Evolutionary conservation across 2,113 vertebrate species (phyloP).

Genomic region (Okapia johnstoni): DNA sequence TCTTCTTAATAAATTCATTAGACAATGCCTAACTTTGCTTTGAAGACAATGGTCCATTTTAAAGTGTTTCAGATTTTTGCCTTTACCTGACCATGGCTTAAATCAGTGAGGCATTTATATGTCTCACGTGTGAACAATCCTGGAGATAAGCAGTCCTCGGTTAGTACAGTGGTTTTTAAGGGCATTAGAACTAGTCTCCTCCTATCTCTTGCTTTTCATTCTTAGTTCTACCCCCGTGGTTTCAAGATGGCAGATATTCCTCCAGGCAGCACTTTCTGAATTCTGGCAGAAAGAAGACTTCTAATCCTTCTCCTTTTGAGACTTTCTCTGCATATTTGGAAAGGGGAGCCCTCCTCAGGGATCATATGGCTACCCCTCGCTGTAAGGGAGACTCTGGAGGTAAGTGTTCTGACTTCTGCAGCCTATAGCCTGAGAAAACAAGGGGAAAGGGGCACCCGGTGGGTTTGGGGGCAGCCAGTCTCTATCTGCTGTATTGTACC

Average conservation of each 20-base stretch:
- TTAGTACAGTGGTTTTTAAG: neutral
- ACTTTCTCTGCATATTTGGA: neutral
- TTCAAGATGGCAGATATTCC: neutral
- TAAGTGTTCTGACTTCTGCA: neutral
- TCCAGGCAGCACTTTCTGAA: neutral
- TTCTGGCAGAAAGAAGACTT: neutral
- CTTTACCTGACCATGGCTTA: neutral
- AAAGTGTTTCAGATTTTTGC: neutral
- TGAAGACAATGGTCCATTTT: neutral
- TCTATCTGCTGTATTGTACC: neutral
- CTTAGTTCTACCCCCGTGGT: neutral
- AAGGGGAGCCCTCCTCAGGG: neutral
- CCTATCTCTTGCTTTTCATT: neutral
- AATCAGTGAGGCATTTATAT: neutral
- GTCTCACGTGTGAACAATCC: neutral
- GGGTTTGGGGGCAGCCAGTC: neutral
- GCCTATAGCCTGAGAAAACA: neutral
- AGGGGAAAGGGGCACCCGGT: rapidly evolving
- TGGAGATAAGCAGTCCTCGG: neutral
- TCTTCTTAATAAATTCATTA: neutral
- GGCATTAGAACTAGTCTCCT: neutral
- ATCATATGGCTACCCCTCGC: neutral
- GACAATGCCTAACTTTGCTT: neutral
- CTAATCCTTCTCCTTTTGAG: neutral
- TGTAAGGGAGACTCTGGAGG: neutral